A percentile compares a stretch with the other conserved stretches of the same genome.
phyloP scores from a whole-genome alignment of 2,888 invertebrate species.

The Thysanoteuthis rhombus region DNA sequence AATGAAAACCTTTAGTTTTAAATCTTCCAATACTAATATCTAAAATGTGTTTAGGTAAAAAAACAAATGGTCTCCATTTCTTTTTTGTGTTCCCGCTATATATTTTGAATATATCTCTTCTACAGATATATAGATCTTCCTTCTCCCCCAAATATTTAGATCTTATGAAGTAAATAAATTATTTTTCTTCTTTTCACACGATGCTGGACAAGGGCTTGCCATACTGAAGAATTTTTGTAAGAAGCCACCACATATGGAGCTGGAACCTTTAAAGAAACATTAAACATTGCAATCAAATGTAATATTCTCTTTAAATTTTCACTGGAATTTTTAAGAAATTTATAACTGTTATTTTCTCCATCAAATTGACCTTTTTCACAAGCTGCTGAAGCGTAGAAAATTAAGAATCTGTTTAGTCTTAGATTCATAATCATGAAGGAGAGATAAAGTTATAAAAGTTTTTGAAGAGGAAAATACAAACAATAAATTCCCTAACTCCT shows the following conservation, averaged over 20 bases:
- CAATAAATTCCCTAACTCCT: too few relatives aligned
- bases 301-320: conserved; percentile 31
- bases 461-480: neutral
- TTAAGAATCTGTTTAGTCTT: neutral
- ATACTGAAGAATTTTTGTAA: conserved; percentile 28
- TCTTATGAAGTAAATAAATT: conserved; percentile 23
- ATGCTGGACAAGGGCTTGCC: conserved; percentile 22
- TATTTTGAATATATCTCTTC: too few relatives aligned
- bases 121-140: neutral
- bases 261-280: conserved; percentile 26
- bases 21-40: neutral
- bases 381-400: conserved; percentile 30
- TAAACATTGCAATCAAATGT: conserved; percentile 30
- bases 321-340: neutral
- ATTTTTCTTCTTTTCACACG: conserved; percentile 24
- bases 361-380: conserved; percentile 28
- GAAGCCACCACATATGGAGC: conserved; percentile 29
- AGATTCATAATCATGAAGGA: neutral
- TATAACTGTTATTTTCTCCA: neutral
- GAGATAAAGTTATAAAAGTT: neutral
- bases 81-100: too few relatives aligned
- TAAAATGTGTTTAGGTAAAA: too few relatives aligned
- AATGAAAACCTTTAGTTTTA: neutral
- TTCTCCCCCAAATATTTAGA: neutral
- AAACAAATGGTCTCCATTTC: too few relatives aligned